These are phyloP conservation scores for Drosophila cognata DNA, from an alignment of 2,888 invertebrate species.

Conservation along the genomic window DNA sequence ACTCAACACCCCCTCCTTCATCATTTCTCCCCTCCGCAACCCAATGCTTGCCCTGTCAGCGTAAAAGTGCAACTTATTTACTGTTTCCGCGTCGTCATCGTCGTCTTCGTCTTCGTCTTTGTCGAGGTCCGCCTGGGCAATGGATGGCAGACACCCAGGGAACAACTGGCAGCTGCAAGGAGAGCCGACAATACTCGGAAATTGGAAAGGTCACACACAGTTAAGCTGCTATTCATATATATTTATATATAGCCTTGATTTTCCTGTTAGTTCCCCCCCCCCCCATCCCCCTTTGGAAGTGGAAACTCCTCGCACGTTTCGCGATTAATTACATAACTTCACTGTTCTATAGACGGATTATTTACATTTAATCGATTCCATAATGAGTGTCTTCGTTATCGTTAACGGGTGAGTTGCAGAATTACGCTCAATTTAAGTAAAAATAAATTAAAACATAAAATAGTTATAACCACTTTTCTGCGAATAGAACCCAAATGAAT, in stretches of 20 bases:
- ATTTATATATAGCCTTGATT: slow-evolving; percentile 1
- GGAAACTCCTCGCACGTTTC: background rate
- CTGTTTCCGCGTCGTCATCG: slow-evolving; percentile 52
- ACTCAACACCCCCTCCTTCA: background rate
- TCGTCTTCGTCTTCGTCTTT: slow-evolving; percentile 9
- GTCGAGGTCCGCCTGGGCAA: slow-evolving; percentile 9
- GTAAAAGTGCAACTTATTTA: slow-evolving; percentile 78
- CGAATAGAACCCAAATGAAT: background rate
- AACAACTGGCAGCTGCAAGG: background rate
- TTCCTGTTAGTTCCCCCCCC: background rate
- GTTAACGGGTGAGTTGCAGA: background rate
- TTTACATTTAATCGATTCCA: background rate
- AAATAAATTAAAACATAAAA: background rate
- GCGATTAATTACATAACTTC: background rate
- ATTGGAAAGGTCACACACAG: slow-evolving; percentile 10
- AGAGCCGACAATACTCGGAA: slow-evolving; percentile 2
- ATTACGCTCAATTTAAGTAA: background rate
- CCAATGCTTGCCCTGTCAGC: slow-evolving; percentile 48
- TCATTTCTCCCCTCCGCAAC: background rate
- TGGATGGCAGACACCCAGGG: slow-evolving; percentile 24
- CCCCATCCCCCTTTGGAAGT: background rate
- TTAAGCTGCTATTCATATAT: background rate
- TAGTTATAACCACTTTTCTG: background rate
- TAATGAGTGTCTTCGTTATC: background rate
- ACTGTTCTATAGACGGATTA: background rate